Conservation (phyloP, 2,797 vertebrate species). For the Melanotaenia trifasciata region DNA sequence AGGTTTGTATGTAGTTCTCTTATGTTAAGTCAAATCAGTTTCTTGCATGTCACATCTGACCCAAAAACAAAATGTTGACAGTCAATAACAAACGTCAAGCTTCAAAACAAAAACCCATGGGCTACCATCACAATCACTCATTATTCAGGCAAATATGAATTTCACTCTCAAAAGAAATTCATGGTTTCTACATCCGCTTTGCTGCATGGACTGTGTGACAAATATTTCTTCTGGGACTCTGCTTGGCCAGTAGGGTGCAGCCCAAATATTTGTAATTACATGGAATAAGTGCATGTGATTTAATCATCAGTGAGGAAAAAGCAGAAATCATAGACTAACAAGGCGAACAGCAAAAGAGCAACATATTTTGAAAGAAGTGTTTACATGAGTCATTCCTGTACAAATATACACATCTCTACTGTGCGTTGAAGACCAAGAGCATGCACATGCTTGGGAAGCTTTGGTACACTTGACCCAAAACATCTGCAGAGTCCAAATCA, state of each 20-base stretch:
- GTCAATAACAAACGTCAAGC: not conserved
- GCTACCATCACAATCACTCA: too few species aligned
- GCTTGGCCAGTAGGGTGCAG: not conserved
- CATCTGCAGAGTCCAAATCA: not conserved
- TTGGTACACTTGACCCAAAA: not conserved
- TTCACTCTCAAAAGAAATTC: too few species aligned
- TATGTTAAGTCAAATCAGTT: not conserved
- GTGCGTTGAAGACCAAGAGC: not conserved
- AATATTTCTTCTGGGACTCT: not conserved
- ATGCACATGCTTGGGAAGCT: too few species aligned
- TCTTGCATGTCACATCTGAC: not conserved
- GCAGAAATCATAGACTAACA: not conserved
- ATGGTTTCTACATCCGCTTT: too few species aligned
- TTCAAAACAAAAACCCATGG: not conserved
- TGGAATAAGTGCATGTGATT: not conserved
- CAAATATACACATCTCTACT: not conserved
- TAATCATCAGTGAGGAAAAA: not conserved
- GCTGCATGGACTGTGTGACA: too few species aligned
- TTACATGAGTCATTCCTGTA: not conserved
- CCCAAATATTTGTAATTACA: not conserved
- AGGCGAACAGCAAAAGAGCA: not conserved
- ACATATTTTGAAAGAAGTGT: not conserved
- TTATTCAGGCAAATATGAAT: too few species aligned
- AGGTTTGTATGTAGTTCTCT: too few species aligned
- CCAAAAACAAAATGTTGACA: not conserved